Conservation (phyloP, 2,888 invertebrate species). For the Subacronicta megacephala region DNA sequence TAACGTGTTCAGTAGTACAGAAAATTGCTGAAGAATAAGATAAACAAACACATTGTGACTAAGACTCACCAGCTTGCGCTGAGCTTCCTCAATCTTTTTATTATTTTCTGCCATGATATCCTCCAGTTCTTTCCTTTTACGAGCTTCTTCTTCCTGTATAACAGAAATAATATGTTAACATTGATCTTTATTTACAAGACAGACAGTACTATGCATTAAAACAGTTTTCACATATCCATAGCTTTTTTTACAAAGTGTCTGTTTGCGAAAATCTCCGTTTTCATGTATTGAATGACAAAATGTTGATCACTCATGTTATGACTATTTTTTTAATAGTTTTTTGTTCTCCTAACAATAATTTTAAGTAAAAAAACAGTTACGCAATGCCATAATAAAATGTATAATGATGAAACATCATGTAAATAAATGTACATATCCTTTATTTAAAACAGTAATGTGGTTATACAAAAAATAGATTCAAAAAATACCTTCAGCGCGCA, state of each 20-base stretch:
- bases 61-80: conserved; percentile 96
- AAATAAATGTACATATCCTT: conserved; percentile 56
- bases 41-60: too few relatives aligned
- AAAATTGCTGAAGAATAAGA: too few relatives aligned
- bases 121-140: conserved; percentile 98
- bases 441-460: conserved; percentile 71
- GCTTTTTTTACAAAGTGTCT: conserved; percentile 29
- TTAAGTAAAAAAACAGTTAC: conserved; percentile 37
- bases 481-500: conserved; percentile 88
- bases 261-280: conserved; percentile 27
- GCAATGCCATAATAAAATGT: conserved; percentile 35
- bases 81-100: conserved; percentile 98
- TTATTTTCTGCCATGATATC: conserved; percentile 99
- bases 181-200: conserved; percentile 49
- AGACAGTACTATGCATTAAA: conserved; percentile 53
- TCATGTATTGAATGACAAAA: conserved; percentile 36
- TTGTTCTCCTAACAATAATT: conserved; percentile 36
- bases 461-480: conserved; percentile 87
- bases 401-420: conserved; percentile 53
- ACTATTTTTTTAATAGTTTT: conserved; percentile 18
- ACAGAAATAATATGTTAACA: conserved; percentile 85
- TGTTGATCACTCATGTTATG: conserved; percentile 29
- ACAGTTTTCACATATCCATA: conserved; percentile 33
- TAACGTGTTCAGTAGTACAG: too few relatives aligned
- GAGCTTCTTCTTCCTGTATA: conserved; percentile 99